phyloP scores from a whole-genome alignment of 2,888 invertebrate species.

The Bursaphelenchus okinawaensis region DNA sequence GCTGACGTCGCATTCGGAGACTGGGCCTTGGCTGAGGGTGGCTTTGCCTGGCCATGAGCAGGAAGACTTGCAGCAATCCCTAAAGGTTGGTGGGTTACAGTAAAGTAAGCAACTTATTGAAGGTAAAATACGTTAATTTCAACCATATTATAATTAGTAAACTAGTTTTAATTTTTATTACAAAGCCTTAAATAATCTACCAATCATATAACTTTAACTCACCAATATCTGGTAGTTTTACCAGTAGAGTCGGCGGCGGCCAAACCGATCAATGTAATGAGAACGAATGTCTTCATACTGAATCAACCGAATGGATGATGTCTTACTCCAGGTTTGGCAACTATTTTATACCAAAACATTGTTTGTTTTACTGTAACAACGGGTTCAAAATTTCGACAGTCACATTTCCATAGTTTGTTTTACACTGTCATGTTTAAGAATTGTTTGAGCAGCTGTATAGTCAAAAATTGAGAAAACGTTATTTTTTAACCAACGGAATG shows the following conservation, averaged over 20 bases:
- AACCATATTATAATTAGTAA: not conserved
- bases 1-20: not conserved
- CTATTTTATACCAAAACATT: not conserved
- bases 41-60: slow-evolving; percentile 1
- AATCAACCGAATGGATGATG: not conserved
- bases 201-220: no score
- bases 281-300: not conserved
- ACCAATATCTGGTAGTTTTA: not conserved
- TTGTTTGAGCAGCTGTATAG: no score
- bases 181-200: not conserved
- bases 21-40: not conserved
- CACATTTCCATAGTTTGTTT: no score
- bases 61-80: not conserved
- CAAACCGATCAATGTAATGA: not conserved
- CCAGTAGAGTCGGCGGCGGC: not conserved
- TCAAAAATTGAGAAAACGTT: no score
- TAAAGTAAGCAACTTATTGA: not conserved
- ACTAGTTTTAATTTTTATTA: not conserved
- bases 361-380: no score
- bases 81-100: not conserved
- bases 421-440: no score
- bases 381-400: no score
- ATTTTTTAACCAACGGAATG: no score
- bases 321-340: not conserved
- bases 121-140: not conserved